These are phyloP conservation scores for Andrena dorsata DNA, from an alignment of 2,888 invertebrate species.

Conservation along the genomic window DNA sequence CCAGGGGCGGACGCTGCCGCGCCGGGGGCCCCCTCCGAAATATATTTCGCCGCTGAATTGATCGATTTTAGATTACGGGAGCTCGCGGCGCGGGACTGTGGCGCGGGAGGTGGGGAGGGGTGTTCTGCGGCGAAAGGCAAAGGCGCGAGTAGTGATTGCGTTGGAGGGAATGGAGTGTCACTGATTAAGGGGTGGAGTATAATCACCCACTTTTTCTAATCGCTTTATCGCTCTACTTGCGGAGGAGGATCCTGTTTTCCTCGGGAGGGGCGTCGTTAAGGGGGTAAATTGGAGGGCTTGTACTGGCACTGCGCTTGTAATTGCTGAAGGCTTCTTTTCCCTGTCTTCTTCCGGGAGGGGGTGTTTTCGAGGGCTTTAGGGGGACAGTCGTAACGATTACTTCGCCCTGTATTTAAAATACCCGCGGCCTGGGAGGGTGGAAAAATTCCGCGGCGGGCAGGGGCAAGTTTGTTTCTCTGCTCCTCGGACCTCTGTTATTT, in stretches of 20 bases:
- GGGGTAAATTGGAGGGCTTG: background rate
- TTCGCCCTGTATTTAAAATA: conserved; percentile 22
- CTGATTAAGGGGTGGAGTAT: conserved; percentile 27
- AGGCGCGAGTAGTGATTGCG: conserved; percentile 19
- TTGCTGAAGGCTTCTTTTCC: conserved; percentile 17
- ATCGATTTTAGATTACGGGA: background rate
- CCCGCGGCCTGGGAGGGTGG: conserved; percentile 6
- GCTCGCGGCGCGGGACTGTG: background rate
- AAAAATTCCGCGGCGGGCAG: conserved; percentile 22
- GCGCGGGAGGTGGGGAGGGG: background rate
- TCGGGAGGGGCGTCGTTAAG: background rate
- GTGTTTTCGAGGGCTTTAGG: background rate
- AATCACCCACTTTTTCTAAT: conserved; percentile 13
- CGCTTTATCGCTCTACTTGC: conserved; percentile 5
- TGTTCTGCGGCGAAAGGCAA: background rate
- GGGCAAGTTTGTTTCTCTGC: conserved; percentile 24
- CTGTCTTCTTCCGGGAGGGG: background rate
- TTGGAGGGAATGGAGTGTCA: background rate
- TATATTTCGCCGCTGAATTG: conserved; percentile 10
- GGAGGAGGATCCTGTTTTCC: background rate
- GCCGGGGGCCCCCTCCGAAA: background rate
- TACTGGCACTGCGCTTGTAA: background rate
- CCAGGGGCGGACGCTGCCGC: background rate
- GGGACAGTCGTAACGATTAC: conserved; percentile 15
- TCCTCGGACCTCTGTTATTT: conserved; percentile 37